These are phyloP conservation scores for Colinus virginianus DNA, from an alignment of 2,113 vertebrate genomes.

Conservation along the genomic window DNA sequence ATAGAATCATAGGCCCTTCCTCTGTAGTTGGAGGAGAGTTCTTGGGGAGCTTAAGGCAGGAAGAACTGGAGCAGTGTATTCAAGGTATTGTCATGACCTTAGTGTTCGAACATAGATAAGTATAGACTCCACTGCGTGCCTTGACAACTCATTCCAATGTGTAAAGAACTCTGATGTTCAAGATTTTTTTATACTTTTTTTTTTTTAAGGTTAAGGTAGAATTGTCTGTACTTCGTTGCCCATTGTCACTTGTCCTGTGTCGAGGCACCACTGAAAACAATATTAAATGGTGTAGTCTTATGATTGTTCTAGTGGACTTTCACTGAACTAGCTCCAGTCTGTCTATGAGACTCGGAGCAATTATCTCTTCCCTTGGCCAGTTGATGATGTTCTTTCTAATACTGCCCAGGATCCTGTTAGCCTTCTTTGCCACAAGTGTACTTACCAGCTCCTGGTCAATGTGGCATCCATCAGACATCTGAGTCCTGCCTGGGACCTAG, in stretches of 20 bases:
- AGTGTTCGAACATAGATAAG: not conserved
- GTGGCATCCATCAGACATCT: not conserved
- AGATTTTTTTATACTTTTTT: not conserved
- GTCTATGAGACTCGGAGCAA: not conserved
- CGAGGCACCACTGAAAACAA: not conserved
- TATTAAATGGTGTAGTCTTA: not conserved
- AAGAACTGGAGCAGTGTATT: not conserved
- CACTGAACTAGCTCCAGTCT: rapidly evolving
- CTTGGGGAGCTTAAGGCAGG: not conserved
- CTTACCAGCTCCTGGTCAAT: not conserved
- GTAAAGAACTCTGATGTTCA: not conserved
- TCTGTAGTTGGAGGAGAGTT: not conserved
- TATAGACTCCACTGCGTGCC: not conserved
- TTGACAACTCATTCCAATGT: not conserved
- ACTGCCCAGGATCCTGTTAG: not conserved
- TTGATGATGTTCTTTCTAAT: not conserved
- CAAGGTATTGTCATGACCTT: not conserved
- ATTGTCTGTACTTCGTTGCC: not conserved
- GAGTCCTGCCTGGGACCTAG: not conserved
- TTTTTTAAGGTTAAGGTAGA: not conserved
- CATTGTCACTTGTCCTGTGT: not conserved
- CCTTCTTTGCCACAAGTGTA: not conserved
- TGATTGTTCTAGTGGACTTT: not conserved
- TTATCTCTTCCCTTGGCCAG: not conserved
- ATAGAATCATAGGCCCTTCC: not conserved